Evolutionary conservation across 2,113 vertebrate genomes (phyloP), one percentile per base, ranked within the genome.

Genomic region (Phalacrocorax brasilianus): DNA sequence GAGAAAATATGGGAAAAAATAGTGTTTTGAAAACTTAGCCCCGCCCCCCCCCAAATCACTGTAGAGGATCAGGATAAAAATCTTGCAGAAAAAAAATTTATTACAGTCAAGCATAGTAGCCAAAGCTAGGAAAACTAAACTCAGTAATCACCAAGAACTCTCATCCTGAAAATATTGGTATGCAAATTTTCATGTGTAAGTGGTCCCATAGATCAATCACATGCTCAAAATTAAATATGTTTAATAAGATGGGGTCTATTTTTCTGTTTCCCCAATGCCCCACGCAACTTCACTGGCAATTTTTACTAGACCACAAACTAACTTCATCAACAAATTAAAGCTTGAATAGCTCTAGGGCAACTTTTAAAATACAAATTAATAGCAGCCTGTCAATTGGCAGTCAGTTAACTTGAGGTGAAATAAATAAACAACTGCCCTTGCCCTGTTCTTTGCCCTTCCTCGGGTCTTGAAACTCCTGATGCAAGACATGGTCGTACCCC

Each of bases 381-480:
- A 78, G n/a, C 70, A 74, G 26, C n/a, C 3, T 2, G 18, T 83
- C 55, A 58, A 27, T 26, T 88, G 40, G 14, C 66, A 70, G 28
- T 42, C 68, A 66, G 42, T 65, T 81, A 67, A 65, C 33, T 22
- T 53, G 16, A 40, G 13, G 19, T 47, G 35, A 61, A 68, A 65
- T 68, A 55, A 67, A 53, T 11, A 77, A 91, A 52, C 16, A 58
- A 12, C 9, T 79, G 9, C 15, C 50, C 35, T 82, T 2, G 1
- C 30, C 56, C 6, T 70, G 12, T 67, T 21, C 75, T 82, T 63
- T 88, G 56, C 49, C 62, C 30, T 83, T 76, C 22, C 24, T 65
- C 0, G 2, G 17, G 18, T 80, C 19, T 58, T 62, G 58, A 55
- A 82, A 70, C 0, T 1, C 33, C 71, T 35, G 19, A 5, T 2